phyloP scores from a whole-genome alignment of 2,888 invertebrate species.

The Prosapia bicincta region DNA sequence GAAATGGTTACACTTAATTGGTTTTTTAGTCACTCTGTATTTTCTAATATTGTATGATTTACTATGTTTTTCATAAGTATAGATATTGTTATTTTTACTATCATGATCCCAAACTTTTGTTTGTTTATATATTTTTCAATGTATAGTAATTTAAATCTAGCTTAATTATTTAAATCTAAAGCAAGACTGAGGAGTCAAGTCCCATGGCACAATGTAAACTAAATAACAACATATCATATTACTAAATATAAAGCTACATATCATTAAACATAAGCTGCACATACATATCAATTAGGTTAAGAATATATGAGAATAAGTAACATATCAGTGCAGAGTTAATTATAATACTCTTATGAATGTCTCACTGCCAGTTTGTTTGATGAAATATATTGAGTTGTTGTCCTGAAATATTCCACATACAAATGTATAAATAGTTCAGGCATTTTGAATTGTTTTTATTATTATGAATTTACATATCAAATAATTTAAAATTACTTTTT shows the following conservation, averaged over 20 bases:
- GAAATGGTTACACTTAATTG: no score
- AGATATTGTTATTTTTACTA: no score
- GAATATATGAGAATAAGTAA: background rate
- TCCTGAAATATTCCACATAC: background rate
- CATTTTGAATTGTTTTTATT: no score
- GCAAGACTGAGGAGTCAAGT: background rate
- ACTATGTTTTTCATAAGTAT: background rate
- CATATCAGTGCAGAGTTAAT: background rate
- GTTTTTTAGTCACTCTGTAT: background rate
- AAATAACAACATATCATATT: no score
- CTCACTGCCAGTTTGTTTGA: background rate
- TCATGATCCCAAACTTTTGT: no score
- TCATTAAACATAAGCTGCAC: background rate
- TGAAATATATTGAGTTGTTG: background rate
- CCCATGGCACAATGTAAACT: background rate
- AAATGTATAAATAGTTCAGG: background rate
- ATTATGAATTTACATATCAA: no score
- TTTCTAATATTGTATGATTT: background rate
- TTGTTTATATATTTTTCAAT: background rate
- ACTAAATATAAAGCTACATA: background rate
- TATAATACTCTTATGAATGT: background rate
- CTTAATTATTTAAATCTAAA: background rate
- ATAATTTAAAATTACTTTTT: no score
- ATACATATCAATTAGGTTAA: background rate
- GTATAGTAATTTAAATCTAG: background rate